Evolutionary conservation across 2,113 vertebrate species (phyloP), one percentile per base, ranked within the genome.

Genomic region (Brienomyrus brachyistius): DNA sequence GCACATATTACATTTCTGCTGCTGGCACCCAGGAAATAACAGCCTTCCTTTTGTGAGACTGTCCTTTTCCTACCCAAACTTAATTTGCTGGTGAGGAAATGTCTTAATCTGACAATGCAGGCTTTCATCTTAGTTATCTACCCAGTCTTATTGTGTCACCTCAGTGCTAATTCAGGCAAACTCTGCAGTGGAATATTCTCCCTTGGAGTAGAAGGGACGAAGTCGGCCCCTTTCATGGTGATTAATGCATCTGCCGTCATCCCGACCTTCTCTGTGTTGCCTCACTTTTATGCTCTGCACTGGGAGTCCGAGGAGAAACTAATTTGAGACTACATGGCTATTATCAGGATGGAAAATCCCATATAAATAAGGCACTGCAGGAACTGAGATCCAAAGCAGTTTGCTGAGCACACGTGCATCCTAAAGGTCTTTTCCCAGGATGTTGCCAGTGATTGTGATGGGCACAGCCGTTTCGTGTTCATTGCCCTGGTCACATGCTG

Each of bases 81-180:
- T 91, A 85, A 90, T 90, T 89, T 88, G 10, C 90, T 59, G 89
- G 23, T 74, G 62, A 50, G 43, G 87, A 88, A 66, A 74, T 27
- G 62, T 70, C 87, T 47, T 74, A 88, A 62, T 43, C 35, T 87
- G 84, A 74, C 89, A 87, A 40, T 7, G 51, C 52, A 31, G 11
- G 19, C 51, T 87, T 86, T 87, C 62, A 5, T 90, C 45, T 47
- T 70, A n/a, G 51, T 87, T 87, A 87, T 74, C 59, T 77, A 1
- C 62, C 40, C 86, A 17, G 84, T 77, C 47, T 4, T 48, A 51
- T 62, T 54, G 56, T 54, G 66, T 23, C 31, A 52, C 47, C 35
- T 51, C 70, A 87, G 74, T 74, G 84, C 59, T 90, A 87, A 90
- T 87, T 74, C 43, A 51, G 66, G 62, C 27, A n/a, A 50, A 74